A percentile compares a stretch with the other conserved stretches of the same genome.
Evolutionary conservation across 1,140 invertebrate genomes (phyloP).

Genomic region (Araneus ventricosus): DNA sequence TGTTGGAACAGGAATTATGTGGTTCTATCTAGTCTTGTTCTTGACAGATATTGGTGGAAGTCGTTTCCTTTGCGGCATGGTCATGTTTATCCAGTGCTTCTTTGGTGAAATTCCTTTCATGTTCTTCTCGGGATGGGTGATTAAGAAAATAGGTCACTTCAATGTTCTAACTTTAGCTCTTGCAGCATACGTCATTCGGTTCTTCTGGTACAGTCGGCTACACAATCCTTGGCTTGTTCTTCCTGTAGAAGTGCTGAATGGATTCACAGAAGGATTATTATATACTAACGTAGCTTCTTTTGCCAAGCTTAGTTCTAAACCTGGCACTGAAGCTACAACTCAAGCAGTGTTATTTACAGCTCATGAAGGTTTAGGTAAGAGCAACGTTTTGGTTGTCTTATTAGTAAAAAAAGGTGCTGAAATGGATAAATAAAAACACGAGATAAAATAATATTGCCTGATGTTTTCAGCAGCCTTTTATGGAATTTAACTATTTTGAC

Average conservation of each 20-base stretch:
- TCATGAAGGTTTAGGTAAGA: conserved; percentile 74
- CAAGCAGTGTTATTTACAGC: conserved; percentile 84
- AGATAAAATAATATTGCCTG: too few species aligned
- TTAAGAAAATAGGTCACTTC: conserved; percentile 90
- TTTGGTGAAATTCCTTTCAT: conserved; percentile 94
- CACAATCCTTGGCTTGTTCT: conserved; percentile 89
- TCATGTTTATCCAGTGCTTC: conserved; percentile 89
- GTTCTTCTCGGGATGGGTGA: conserved; percentile 89
- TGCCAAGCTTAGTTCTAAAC: conserved; percentile 90
- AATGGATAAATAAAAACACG: too few species aligned
- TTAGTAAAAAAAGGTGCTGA: accelerated
- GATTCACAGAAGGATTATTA: conserved; percentile 92
- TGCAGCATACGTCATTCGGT: conserved; percentile 85
- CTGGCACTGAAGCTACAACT: conserved; percentile 90
- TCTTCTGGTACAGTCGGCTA: conserved; percentile 88
- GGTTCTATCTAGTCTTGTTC: conserved; percentile 87
- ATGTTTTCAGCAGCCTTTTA: too few species aligned
- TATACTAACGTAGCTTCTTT: conserved; percentile 94
- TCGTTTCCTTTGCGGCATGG: conserved; percentile 89
- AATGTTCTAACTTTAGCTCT: conserved; percentile 85
- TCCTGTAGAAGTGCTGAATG: conserved; percentile 91
- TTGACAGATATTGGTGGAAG: conserved; percentile 76
- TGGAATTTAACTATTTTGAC: too few species aligned
- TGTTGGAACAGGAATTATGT: conserved; percentile 90
- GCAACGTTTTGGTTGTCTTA: too few species aligned